Percentiles rank a stretch among this genome's conserved stretches.
Evolutionary conservation across 2,797 vertebrate species (phyloP).

Genomic region (Cheirogaleus major): DNA sequence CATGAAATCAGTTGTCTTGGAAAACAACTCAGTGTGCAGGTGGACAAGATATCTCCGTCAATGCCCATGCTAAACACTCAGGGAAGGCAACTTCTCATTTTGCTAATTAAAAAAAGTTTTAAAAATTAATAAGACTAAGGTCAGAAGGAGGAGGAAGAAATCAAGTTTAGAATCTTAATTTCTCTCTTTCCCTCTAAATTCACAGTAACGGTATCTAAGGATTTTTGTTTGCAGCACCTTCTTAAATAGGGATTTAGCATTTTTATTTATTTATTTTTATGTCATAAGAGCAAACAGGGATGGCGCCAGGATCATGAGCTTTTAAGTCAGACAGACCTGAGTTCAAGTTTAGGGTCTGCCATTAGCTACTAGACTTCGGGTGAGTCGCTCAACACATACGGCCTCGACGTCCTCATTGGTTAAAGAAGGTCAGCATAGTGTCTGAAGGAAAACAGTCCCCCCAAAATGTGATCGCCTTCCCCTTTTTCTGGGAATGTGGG

Average conservation of each 20-base stretch:
- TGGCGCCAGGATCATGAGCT: neutral
- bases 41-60: neutral
- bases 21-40: neutral
- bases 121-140: neutral
- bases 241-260: neutral
- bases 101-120: neutral
- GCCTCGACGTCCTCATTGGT: no score
- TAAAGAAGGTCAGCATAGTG: neutral
- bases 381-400: neutral
- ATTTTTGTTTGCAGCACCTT: neutral
- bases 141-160: neutral
- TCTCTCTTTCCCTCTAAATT: neutral
- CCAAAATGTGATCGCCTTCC: neutral
- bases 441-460: neutral
- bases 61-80: neutral
- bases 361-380: neutral
- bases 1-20: neutral
- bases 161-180: neutral
- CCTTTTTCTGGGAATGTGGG: constrained; percentile 25
- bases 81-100: neutral
- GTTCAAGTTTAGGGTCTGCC: neutral
- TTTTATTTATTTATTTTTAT: neutral
- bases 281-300: neutral
- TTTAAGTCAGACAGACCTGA: neutral
- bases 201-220: neutral